Percentiles rank a stretch among this genome's conserved stretches.
phyloP scores from a whole-genome alignment of 2,797 vertebrate species.

The Peromyscus nudipes region DNA sequence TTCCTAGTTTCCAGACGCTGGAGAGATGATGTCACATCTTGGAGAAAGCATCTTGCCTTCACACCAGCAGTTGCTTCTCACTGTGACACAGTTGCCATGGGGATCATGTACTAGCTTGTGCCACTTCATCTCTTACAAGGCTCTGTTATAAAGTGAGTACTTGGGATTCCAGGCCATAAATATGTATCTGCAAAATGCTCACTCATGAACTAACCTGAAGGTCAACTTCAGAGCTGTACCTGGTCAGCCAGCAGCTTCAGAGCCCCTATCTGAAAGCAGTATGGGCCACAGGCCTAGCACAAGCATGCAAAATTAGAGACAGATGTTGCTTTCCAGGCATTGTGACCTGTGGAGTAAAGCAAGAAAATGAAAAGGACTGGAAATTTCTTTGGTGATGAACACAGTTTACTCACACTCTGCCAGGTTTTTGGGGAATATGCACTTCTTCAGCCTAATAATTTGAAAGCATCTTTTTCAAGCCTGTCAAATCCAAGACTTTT shows the following conservation, averaged over 20 bases:
- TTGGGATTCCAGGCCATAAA: constrained; percentile 81
- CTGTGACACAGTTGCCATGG: constrained; percentile 83
- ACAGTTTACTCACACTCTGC: neutral
- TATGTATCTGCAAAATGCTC: constrained; percentile 74
- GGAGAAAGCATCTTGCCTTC: constrained; percentile 58
- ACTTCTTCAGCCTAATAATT: constrained; percentile 31
- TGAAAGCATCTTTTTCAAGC: constrained; percentile 35
- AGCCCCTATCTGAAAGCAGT: neutral
- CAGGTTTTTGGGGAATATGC: neutral
- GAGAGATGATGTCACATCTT: constrained; percentile 27
- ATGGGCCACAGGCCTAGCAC: neutral
- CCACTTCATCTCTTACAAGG: constrained; percentile 69
- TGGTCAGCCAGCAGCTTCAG: neutral
- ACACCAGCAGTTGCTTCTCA: constrained; percentile 66
- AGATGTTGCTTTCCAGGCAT: neutral
- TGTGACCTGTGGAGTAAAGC: constrained; percentile 26
- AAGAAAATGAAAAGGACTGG: constrained; percentile 49
- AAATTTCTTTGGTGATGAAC: neutral
- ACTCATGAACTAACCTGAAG: constrained; percentile 73
- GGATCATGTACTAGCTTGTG: constrained; percentile 69
- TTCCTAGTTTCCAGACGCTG: constrained; percentile 25
- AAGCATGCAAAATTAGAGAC: constrained; percentile 1
- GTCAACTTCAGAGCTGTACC: constrained; percentile 58
- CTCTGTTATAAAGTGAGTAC: constrained; percentile 78
- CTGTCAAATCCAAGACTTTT: neutral